Base-by-base conservation (phyloP, 2,888 invertebrate genomes). In the Carabus problematicus region DNA sequence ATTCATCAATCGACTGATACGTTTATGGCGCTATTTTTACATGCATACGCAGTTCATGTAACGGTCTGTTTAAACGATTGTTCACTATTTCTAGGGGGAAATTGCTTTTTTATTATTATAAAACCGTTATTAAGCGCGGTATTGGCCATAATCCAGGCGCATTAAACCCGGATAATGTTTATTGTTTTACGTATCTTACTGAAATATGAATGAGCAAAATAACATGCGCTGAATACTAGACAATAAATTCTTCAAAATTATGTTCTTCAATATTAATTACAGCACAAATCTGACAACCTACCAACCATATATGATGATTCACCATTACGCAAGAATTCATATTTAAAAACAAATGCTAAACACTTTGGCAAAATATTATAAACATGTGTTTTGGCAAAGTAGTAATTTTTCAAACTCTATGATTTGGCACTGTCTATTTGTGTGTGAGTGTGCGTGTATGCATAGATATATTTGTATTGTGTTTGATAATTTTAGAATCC, bases 381-480 rank as follows among this genome's bases (percentile, higher is more conserved):
- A 56, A 64, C 45, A 40, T n/a, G 14, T 18, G 18, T 49, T 64
- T 66, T 66, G 66, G 66, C 66, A 58, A 47, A 56, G 56, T 58
- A 12, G 49, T 66, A 66, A 66, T 66, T 66, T 66, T 66, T 59
- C 58, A 66, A 66, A 58, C 66, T 66, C 40, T 66, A 66, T 66
- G 66, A 66, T 66, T 66, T 66, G 66, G 66, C 66, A 58, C 56
- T 16, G 56, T 47, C 58, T 40, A 18, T 59, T 59, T 29, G 29
- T 29, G 29, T 29, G 29, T 29, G 29, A 3, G 29, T 29, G 29
- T 29, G 29, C 6, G 29, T 29, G 29, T 29, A 6, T 29, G 29
- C 6, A 66, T 66, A 58, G 66, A 58, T 43, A 56, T 66, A 66
- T 56, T 66, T 56, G 19, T 18, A 14, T 52, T 66, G 59, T 66